phyloP scores from a whole-genome alignment of 2,888 invertebrate genomes.

The Galerucella calmariensis region DNA sequence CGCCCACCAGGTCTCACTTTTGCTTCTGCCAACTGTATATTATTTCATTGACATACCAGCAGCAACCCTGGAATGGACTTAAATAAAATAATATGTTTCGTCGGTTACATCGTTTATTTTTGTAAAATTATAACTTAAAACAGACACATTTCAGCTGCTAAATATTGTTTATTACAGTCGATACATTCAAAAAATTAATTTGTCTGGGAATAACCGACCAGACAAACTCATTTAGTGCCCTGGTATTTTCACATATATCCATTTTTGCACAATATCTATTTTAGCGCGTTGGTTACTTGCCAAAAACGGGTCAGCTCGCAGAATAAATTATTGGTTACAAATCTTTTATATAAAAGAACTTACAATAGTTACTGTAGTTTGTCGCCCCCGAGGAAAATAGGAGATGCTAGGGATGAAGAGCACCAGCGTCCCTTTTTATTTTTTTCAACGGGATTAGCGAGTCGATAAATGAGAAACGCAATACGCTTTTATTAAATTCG shows the following conservation, averaged over 20 bases:
- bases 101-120: too few relatives aligned
- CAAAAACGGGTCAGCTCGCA: constrained; percentile 48
- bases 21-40: too few relatives aligned
- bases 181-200: constrained; percentile 5
- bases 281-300: constrained; percentile 45
- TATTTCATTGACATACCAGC: too few relatives aligned
- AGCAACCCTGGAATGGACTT: too few relatives aligned
- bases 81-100: too few relatives aligned
- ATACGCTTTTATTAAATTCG: too few relatives aligned
- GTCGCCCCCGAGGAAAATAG: constrained; percentile 45
- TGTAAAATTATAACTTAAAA: not conserved
- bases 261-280: constrained; percentile 46
- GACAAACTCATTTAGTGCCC: constrained; percentile 37
- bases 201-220: constrained; percentile 22
- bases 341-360: constrained; percentile 52
- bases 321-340: constrained; percentile 54
- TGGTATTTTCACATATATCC: constrained; percentile 39
- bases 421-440: constrained; percentile 5
- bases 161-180: not conserved
- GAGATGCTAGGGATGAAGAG: constrained; percentile 30
- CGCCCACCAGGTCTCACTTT: too few relatives aligned
- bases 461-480: not conserved
- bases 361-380: constrained; percentile 48
- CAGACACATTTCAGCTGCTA: not conserved
- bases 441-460: not conserved